phyloP scores from a whole-genome alignment of 2,113 vertebrate species.

The Notarius lentiginosus region DNA sequence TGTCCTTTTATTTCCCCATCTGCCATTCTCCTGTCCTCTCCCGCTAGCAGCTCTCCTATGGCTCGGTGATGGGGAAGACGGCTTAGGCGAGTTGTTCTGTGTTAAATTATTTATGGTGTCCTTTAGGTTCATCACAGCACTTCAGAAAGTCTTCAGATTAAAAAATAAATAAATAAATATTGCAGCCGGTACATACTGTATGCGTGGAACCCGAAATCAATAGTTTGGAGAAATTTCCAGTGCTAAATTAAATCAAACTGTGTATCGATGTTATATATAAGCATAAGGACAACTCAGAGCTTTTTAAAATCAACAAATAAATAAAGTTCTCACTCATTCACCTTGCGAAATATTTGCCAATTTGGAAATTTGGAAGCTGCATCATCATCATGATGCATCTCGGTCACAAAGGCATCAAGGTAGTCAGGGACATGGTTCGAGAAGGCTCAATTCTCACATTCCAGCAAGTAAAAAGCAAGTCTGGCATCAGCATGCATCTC shows the following conservation, averaged over 20 bases:
- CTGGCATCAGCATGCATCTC: not conserved
- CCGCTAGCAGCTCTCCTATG: not conserved
- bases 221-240: not conserved
- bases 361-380: not conserved
- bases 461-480: too few species aligned
- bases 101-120: slow-evolving; percentile 25
- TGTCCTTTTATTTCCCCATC: not conserved
- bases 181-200: not conserved
- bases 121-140: slow-evolving; percentile 5
- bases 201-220: not conserved
- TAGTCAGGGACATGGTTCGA: too few species aligned
- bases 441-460: too few species aligned
- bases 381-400: not conserved
- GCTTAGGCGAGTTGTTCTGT: not conserved
- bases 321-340: not conserved
- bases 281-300: not conserved
- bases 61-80: not conserved
- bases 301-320: not conserved
- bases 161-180: not conserved
- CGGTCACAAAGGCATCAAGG: too few species aligned
- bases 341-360: not conserved
- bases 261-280: not conserved
- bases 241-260: not conserved
- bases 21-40: not conserved
- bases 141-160: not conserved